Conservation (phyloP, 1,140 invertebrate genomes). For the Drosophila virilis region DNA sequence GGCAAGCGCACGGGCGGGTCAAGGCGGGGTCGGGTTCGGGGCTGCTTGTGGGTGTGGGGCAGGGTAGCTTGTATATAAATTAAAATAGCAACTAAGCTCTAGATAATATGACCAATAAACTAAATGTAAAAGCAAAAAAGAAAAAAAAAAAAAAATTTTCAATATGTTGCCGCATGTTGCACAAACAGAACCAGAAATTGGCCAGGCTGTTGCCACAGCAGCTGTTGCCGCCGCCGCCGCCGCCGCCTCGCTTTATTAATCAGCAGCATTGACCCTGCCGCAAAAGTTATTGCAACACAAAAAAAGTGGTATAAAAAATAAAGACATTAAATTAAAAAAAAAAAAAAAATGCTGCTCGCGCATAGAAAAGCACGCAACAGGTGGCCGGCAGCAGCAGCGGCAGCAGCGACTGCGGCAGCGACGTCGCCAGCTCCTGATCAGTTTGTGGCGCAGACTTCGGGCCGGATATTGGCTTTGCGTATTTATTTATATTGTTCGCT, state of each 20-base stretch:
- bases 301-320: conserved; percentile 23
- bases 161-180: background rate
- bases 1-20: background rate
- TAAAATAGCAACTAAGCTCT: conserved; percentile 16
- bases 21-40: background rate
- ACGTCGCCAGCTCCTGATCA: conserved; percentile 19
- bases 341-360: conserved; percentile 36
- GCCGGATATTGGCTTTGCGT: conserved; percentile 52
- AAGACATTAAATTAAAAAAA: conserved; percentile 69
- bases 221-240: conserved; percentile 21
- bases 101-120: conserved; percentile 15
- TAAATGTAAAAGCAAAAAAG: conserved; percentile 8
- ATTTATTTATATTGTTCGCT: background rate
- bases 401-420: conserved; percentile 14
- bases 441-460: conserved; percentile 2
- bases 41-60: background rate
- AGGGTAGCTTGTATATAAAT: conserved; percentile 2
- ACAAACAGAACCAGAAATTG: conserved; percentile 26
- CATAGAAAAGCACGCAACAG: conserved; percentile 74
- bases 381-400: conserved; percentile 36
- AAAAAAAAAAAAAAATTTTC: background rate
- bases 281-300: conserved; percentile 18
- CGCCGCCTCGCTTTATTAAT: conserved; percentile 58
- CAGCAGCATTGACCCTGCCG: conserved; percentile 41
- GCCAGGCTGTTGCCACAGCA: conserved; percentile 59